Percentiles rank a stretch among this genome's conserved stretches.
Evolutionary conservation across 2,797 vertebrate species (phyloP).

Genomic region (Varecia variegata): DNA sequence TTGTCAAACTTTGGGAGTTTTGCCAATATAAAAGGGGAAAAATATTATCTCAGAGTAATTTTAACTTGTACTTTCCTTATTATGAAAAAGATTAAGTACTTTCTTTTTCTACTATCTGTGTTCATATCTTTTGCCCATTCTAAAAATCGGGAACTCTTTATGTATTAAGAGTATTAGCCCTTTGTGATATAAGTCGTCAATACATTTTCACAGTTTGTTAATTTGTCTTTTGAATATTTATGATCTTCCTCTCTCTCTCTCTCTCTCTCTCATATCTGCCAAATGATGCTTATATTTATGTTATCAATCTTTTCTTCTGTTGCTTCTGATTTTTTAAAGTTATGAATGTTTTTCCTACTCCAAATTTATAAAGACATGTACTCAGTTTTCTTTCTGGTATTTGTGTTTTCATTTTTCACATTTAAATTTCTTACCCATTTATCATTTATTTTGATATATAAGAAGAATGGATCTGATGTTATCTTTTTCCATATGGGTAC

Average conservation of each 20-base stretch:
- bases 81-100: background rate
- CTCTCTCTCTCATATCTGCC: background rate
- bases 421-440: background rate
- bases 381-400: background rate
- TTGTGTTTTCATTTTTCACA: background rate
- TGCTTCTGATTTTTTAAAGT: background rate
- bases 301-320: background rate
- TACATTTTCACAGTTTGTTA: background rate
- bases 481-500: background rate
- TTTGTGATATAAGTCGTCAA: background rate
- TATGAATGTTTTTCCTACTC: background rate
- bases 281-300: background rate
- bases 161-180: background rate
- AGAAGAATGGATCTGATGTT: background rate
- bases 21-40: constrained; percentile 35
- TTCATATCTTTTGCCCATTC: background rate
- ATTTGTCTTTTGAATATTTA: background rate
- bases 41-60: constrained; percentile 21
- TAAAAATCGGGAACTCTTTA: background rate
- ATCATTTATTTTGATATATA: background rate
- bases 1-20: constrained; percentile 21
- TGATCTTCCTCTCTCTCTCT: background rate
- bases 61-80: constrained; percentile 43
- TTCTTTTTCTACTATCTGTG: background rate
- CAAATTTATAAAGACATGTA: background rate